phyloP scores from a whole-genome alignment of 2,113 vertebrate genomes.

The Myiozetetes cayanensis region DNA sequence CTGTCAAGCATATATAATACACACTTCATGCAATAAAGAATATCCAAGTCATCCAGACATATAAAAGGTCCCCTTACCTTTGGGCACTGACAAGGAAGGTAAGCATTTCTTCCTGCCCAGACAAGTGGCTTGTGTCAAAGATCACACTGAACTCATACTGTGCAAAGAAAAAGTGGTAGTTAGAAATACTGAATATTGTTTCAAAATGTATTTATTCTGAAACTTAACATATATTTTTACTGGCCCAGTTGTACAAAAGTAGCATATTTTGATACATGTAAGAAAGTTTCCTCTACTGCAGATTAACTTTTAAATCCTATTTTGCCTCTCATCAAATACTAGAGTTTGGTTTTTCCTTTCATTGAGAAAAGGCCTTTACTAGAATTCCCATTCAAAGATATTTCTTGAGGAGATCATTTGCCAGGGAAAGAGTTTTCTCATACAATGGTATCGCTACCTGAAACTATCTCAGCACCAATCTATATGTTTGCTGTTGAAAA shows the following conservation, averaged over 20 bases:
- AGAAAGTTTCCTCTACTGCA: not conserved
- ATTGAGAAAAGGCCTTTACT: not conserved
- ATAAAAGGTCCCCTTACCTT: conserved; percentile 76
- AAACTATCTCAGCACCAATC: not conserved
- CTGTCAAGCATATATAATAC: not conserved
- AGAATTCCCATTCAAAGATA: not conserved
- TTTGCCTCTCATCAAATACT: not conserved
- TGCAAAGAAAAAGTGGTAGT: not conserved
- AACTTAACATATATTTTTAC: not conserved
- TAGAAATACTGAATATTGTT: not conserved
- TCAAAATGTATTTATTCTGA: not conserved
- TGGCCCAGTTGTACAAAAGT: not conserved
- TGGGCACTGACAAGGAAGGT: conserved; percentile 88
- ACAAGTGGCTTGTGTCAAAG: conserved; percentile 93
- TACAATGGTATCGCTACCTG: not conserved
- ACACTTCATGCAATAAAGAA: not conserved
- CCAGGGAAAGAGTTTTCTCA: not conserved
- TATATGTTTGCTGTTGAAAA: not conserved
- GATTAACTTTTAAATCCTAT: not conserved
- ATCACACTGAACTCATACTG: conserved; percentile 94
- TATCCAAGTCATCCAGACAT: not conserved
- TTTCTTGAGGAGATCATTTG: not conserved
- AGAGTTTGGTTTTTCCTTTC: not conserved
- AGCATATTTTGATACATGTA: not conserved
- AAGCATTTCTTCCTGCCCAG: conserved; percentile 86